A percentile compares a stretch with the other conserved stretches of the same genome.
These are phyloP conservation scores for Tetraodon nigroviridis DNA, from an alignment of 2,113 vertebrate genomes.

Conservation along the genomic window DNA sequence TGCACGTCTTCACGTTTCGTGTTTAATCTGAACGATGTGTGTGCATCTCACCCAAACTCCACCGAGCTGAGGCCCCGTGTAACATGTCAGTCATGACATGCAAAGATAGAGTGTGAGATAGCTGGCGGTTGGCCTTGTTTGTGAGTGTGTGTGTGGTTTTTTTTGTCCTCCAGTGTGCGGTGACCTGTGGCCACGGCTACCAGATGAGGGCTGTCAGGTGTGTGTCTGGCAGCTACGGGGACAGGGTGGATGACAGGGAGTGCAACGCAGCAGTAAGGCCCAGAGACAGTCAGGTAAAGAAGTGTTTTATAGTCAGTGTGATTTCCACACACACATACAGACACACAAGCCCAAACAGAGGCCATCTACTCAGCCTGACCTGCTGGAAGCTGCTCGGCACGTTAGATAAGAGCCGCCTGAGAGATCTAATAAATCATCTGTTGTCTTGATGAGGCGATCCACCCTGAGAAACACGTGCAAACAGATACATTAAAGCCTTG, in stretches of 20 bases:
- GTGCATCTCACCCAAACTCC: slow-evolving; percentile 17
- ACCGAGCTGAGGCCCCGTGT: slow-evolving; percentile 29
- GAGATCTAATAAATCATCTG: too few relatives aligned
- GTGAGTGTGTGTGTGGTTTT: slow-evolving; percentile 20
- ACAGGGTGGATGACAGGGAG: slow-evolving; percentile 76
- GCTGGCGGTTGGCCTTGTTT: neutral
- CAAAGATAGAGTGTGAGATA: slow-evolving; percentile 40
- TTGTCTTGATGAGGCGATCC: too few relatives aligned
- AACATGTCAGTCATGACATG: slow-evolving; percentile 38
- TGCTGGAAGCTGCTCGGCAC: too few relatives aligned
- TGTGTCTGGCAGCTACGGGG: slow-evolving; percentile 70
- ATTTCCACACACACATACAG: neutral
- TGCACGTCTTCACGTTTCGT: slow-evolving; percentile 50
- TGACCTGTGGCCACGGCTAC: slow-evolving; percentile 86
- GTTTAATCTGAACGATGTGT: slow-evolving; percentile 24
- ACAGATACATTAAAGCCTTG: neutral
- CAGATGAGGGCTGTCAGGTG: slow-evolving; percentile 87
- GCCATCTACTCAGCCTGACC: too few relatives aligned
- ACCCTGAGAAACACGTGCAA: too few relatives aligned
- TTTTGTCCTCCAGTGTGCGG: slow-evolving; percentile 78
- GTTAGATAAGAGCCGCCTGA: too few relatives aligned
- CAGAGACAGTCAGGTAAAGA: slow-evolving; percentile 82
- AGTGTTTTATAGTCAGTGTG: neutral
- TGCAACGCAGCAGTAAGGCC: slow-evolving; percentile 83
- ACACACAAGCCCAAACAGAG: too few relatives aligned